Evolutionary conservation across 2,888 invertebrate genomes (phyloP), one percentile per base, ranked within the genome.

Genomic region (Hydroisotoma schaefferi): DNA sequence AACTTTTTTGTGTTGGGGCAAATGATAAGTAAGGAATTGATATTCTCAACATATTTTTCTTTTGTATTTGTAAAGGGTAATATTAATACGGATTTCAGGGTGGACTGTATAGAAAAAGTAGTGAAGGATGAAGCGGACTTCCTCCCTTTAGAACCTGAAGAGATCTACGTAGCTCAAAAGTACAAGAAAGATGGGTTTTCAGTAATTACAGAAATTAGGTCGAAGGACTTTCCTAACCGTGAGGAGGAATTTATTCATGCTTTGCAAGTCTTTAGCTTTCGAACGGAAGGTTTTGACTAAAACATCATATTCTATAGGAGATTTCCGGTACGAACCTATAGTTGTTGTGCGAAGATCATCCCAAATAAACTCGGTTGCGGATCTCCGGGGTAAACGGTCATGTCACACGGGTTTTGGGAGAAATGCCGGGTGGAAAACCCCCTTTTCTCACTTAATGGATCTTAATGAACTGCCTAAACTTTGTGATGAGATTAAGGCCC

Each of bases 331-430:
- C 43, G 67, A 63, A 40, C 67, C 76, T 82, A 83, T 85, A 0
- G 87, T 87, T 0, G 81, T 90, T 52, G 85, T 88, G 0, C 83
- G 80, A 65, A 81, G 79, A 44, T 78, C 82, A 72, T 80, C 85
- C 0, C 75, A 76, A 26, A 83, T 86, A 54, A 76, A 77, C 28
- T 81, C 79, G 15, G 80, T 91, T 65, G 76, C 79, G 49, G 87
- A 88, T 73, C 76, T 90, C 26, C 79, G 80, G 76, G 87, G 87
- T 10, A 85, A 85, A 67, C 83, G 84, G 43, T 88, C 88, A 0
- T 90, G 89, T 73, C 87, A 94, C 75, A 87, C 93, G 1, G 83
- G 82, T n/a, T 88, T 84, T 74, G 87, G 87, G 67, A 87, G 90
- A 27, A 79, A 79, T 43, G 79, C 80, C 46, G 81, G 81, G 55